Evolutionary conservation across 2,797 vertebrate species (phyloP).

Genomic region (Aphelocoma californica): DNA sequence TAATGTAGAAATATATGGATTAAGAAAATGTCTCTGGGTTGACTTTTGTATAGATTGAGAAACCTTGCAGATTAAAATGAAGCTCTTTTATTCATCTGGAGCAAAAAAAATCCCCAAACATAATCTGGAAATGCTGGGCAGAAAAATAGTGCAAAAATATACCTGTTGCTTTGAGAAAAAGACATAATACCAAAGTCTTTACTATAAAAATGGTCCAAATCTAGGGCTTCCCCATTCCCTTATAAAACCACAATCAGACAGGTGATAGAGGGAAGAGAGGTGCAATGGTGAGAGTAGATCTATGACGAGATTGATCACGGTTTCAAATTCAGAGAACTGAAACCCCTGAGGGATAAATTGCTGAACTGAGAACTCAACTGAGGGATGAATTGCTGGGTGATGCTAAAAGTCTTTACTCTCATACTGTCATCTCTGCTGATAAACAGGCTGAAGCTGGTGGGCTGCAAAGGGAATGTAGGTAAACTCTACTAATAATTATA

Average conservation of each 20-base stretch:
- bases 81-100: background rate
- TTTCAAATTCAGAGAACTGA: background rate
- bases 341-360: background rate
- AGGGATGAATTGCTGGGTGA: background rate
- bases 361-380: too few species aligned
- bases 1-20: background rate
- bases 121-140: background rate
- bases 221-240: background rate
- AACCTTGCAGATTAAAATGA: background rate
- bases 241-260: background rate
- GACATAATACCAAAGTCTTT: background rate
- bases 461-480: background rate
- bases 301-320: background rate
- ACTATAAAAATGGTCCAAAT: background rate
- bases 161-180: background rate
- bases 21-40: background rate
- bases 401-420: background rate
- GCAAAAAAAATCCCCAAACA: background rate
- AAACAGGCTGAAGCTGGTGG: background rate
- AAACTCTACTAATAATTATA: background rate
- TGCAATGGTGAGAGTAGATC: background rate
- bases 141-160: background rate
- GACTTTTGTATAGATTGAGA: background rate
- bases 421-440: background rate
- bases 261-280: background rate